phyloP scores from a whole-genome alignment of 2,113 vertebrate genomes.

The Ciconia maguari region DNA sequence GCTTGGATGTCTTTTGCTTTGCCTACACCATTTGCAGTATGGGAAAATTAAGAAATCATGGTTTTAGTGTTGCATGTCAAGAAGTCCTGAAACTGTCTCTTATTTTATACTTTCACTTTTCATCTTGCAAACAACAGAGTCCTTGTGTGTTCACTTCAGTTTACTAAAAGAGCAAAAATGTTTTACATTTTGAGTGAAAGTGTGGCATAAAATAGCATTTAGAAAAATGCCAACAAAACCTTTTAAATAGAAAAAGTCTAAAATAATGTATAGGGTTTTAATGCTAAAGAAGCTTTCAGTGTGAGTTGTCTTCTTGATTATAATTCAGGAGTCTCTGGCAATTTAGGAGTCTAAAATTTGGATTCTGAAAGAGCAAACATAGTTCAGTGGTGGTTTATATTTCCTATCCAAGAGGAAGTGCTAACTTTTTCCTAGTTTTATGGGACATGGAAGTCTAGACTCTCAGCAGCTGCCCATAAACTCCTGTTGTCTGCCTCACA shows the following conservation, averaged over 20 bases:
- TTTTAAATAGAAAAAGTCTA: not conserved
- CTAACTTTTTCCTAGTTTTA: not conserved
- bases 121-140: not conserved
- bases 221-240: not conserved
- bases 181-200: not conserved
- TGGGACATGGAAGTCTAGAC: not conserved
- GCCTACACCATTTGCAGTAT: not conserved
- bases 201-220: not conserved
- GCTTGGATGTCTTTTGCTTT: constrained; percentile 9
- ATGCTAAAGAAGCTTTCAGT: not conserved
- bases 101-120: not conserved
- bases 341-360: not conserved
- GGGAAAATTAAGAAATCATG: not conserved
- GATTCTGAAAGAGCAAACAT: not conserved
- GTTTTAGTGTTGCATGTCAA: not conserved
- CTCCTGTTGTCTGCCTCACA: not conserved
- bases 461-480: not conserved
- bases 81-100: not conserved
- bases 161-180: not conserved
- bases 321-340: not conserved
- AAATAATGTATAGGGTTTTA: not conserved
- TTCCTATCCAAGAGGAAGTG: not conserved
- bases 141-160: not conserved
- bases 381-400: not conserved
- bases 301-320: not conserved